phyloP scores from a whole-genome alignment of 2,888 invertebrate species.

The Pristionchus fissidentatus region DNA sequence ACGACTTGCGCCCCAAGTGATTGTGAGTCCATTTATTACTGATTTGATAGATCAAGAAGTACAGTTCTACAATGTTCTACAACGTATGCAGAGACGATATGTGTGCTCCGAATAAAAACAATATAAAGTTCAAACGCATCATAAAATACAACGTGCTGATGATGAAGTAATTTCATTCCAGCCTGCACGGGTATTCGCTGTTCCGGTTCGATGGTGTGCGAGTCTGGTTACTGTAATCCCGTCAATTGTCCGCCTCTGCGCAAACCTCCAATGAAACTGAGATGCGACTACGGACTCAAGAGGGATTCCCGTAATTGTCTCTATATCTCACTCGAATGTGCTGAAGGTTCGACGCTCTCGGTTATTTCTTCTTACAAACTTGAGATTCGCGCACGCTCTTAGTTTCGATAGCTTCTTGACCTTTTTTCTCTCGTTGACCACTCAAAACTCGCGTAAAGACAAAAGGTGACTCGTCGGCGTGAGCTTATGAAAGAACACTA shows the following conservation, averaged over 20 bases:
- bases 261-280: slow-evolving; percentile 46
- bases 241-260: slow-evolving; percentile 47
- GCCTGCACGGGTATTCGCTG: slow-evolving; percentile 41
- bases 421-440: neutral
- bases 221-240: slow-evolving; percentile 46
- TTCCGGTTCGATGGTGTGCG: slow-evolving; percentile 42
- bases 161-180: slow-evolving; percentile 4
- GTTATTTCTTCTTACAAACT: no score
- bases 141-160: no score
- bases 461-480: no score
- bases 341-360: slow-evolving; percentile 10
- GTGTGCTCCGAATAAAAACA: no score
- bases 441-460: slow-evolving; percentile 25
- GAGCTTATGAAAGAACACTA: slow-evolving; percentile 5
- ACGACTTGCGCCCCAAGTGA: neutral
- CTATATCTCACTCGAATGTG: slow-evolving; percentile 43
- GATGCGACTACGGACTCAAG: slow-evolving; percentile 46
- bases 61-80: neutral
- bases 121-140: no score
- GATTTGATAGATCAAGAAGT: neutral
- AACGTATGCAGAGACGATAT: no score
- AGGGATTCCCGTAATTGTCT: slow-evolving; percentile 44
- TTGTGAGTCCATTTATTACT: no score
- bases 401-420: slow-evolving; percentile 24
- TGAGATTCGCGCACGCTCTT: no score